phyloP scores from a whole-genome alignment of 2,113 vertebrate genomes.

The Anguilla rostrata region DNA sequence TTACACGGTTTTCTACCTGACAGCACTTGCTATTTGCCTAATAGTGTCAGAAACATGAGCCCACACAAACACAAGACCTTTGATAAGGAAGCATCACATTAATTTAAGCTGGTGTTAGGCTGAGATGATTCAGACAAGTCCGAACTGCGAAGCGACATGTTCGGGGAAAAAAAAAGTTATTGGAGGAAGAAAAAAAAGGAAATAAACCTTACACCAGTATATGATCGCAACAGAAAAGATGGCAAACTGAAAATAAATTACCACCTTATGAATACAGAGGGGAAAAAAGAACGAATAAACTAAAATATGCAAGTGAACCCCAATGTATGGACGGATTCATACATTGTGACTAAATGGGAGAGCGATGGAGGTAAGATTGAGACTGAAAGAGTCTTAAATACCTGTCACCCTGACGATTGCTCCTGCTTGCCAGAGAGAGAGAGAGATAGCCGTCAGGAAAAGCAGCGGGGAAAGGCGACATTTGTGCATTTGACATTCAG shows the following conservation, averaged over 20 bases:
- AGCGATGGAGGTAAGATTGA: conserved; percentile 72
- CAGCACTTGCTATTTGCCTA: too few species aligned
- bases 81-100: background rate
- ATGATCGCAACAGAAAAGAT: conserved; percentile 19
- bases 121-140: background rate
- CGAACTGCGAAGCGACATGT: conserved; percentile 30
- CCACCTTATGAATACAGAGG: conserved; percentile 34
- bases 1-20: too few species aligned
- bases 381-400: conserved; percentile 79
- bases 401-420: conserved; percentile 98
- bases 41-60: background rate
- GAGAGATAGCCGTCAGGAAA: conserved; percentile 79
- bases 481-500: background rate
- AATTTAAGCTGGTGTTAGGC: background rate
- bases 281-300: conserved; percentile 46
- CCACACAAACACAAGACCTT: background rate
- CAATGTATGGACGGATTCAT: conserved; percentile 64
- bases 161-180: conserved; percentile 36
- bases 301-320: conserved; percentile 64
- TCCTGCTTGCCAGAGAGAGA: conserved; percentile 94
- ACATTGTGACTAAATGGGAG: conserved; percentile 64
- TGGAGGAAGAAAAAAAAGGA: background rate
- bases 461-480: conserved; percentile 66
- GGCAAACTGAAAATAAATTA: conserved; percentile 19
- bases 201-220: background rate